Evolutionary conservation across 2,113 vertebrate genomes (phyloP), one percentile per base, ranked within the genome.

Genomic region (Anser cygnoides): DNA sequence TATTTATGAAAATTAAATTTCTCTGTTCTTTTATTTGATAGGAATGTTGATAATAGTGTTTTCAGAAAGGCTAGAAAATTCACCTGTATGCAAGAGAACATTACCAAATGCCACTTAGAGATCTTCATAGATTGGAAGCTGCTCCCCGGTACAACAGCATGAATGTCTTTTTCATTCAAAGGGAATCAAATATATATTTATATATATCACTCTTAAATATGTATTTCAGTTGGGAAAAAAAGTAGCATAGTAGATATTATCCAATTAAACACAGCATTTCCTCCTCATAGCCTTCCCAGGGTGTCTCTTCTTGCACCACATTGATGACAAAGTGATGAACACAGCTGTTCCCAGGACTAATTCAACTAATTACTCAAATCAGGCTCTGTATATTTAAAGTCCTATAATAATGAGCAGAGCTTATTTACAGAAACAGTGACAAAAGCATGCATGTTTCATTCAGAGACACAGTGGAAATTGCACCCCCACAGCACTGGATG

Each of bases 401-500:
- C 43, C 62, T 59, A 14, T 41, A 31, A 63, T 63, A 55, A 73
- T 19, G 35, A 86, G 22, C 18, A 39, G 21, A 13, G 41, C 46
- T 13, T 17, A 22, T 28, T 75, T 75, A 66, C 28, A 67, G 35
- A 59, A 49, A 74, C 25, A 41, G 29, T 23, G 23, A 68, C 18
- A 43, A 67, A 86, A 49, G 46, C 46, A 67, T 50, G 31, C 35
- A n/a, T 95, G 50, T 98, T 98, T 98, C 98, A 98, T 68, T 90
- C 97, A 90, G 96, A 46, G 26, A 96, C 96, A 22, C 97, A 93
- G 26, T 98, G 97, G 82, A 98, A 98, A 95, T 98, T 98, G 11
- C 96, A 98, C 1, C 98, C 98, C 97, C 96, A 98, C 17, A 76
- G 13, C 73, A 98, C 98, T 98, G 31, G n/a, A 90, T 57, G 50